Evolutionary conservation across 2,797 vertebrate species (phyloP).

Genomic region (Echiichthys vipera): DNA sequence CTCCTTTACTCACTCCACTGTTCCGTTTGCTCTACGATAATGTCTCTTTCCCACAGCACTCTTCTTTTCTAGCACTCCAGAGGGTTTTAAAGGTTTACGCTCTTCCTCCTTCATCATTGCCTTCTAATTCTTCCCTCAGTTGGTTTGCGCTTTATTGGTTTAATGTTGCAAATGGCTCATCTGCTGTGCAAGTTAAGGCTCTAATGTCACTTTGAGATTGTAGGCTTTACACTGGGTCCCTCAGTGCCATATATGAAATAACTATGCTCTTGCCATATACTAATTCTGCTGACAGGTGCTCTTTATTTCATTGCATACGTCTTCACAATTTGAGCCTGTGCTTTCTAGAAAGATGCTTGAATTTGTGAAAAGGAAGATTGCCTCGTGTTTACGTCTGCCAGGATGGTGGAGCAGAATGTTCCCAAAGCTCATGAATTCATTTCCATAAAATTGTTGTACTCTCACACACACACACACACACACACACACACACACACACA

Average conservation of each 20-base stretch:
- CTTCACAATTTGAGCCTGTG: background rate
- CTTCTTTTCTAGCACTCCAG: background rate
- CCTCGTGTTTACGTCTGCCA: background rate
- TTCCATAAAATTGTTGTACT: constrained; percentile 4
- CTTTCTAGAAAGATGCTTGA: background rate
- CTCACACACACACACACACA: no score
- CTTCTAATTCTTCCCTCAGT: background rate
- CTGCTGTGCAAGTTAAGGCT: background rate
- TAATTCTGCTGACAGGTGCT: constrained; percentile 8
- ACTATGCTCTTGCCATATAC: background rate
- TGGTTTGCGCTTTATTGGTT: background rate
- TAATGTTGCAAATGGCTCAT: background rate
- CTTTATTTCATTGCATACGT: background rate
- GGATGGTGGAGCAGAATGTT: background rate
- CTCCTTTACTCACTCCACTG: constrained; percentile 12
- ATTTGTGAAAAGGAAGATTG: constrained; percentile 1
- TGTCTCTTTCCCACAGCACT: background rate
- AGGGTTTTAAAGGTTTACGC: background rate
- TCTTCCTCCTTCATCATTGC: background rate
- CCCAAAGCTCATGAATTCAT: constrained; percentile 13
- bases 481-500: no score
- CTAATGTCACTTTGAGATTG: background rate
- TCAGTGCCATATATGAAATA: background rate
- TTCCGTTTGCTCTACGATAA: background rate
- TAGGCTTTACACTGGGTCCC: no score